phyloP scores from a whole-genome alignment of 1,140 invertebrate genomes.

The Neodiprion fabricii region DNA sequence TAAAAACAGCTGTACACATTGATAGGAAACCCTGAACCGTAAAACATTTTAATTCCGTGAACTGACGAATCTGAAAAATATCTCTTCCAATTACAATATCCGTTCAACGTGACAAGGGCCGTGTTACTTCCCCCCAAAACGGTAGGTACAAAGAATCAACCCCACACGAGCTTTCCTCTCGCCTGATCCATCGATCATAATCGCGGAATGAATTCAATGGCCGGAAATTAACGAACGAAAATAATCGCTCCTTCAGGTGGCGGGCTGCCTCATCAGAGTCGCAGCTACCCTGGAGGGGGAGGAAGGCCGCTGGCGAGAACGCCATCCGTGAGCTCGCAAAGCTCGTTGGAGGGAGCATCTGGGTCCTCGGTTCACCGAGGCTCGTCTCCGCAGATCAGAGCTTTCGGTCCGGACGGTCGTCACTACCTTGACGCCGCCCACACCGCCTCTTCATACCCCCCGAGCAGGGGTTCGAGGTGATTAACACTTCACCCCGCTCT shows the following conservation, averaged over 20 bases:
- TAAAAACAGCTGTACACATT: too few relatives aligned
- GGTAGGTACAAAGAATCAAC: too few relatives aligned
- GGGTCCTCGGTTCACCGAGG: conserved; percentile 72
- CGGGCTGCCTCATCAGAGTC: conserved; percentile 58
- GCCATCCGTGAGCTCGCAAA: conserved; percentile 81
- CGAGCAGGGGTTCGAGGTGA: conserved; percentile 54
- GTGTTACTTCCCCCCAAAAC: too few relatives aligned
- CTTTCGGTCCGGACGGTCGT: conserved; percentile 76
- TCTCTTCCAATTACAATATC: too few relatives aligned
- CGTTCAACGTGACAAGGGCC: too few relatives aligned
- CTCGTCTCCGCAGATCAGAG: conserved; percentile 79
- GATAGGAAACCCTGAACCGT: too few relatives aligned
- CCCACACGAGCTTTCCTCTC: too few relatives aligned
- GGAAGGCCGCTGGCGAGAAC: conserved; percentile 62
- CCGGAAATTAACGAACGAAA: not conserved
- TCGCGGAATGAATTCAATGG: too few relatives aligned
- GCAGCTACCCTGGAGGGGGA: conserved; percentile 56
- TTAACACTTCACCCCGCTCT: not conserved
- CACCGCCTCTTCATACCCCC: conserved; percentile 59
- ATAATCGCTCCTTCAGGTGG: not conserved
- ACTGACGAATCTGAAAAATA: not conserved
- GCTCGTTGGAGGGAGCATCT: conserved; percentile 75
- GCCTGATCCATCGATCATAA: too few relatives aligned
- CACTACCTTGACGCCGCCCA: conserved; percentile 53
- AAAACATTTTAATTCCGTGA: not conserved